Base-by-base conservation (phyloP, 2,888 invertebrate species). In the Serripes groenlandicus region DNA sequence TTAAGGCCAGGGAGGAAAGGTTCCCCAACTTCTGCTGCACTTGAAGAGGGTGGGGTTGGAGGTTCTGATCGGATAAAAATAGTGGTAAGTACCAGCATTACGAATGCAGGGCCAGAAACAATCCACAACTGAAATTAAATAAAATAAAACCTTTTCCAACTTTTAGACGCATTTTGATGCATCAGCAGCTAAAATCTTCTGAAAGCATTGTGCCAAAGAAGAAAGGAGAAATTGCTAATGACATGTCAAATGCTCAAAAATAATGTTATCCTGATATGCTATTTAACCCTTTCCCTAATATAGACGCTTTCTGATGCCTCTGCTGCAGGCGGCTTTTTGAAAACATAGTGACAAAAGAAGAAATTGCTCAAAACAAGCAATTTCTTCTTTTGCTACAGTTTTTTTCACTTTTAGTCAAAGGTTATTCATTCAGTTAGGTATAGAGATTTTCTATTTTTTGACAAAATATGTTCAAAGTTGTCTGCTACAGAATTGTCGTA, bases 31-130 rank as follows among this genome's bases (percentile, higher is more conserved):
- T 93, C 91, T 5, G 90, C 93, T 11, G 95, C 94, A 85, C 95
- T 95, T 3, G 94, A 88, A 35, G 95, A 94, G 3, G 95, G 95
- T 9, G 95, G 95, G 21, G 94, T 94, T 1, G 94, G 95, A 3
- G 95, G 95, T 5, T 90, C 80, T 9, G 94, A 94, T n/a, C 93
- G 85, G 15, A 95, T 91, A 35, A 93, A 93, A 72, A 94, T 85
- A 9, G 94, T 92, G 28, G 94, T 91, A 71, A 94, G 76, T 1
- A 94, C 28, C 3, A 90, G 88, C 4, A 92, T 91, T 18, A 94
- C 32, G n/a, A 90, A 91, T 11, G 93, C 91, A n/a, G 92, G 92
- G 28, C 85, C 92, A 18, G 90, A 90, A 52, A 93, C 93, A 3
- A 93, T 88, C 85, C 91, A 89, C 62, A 92, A 77, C 92, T 92